Evolutionary conservation across 2,113 vertebrate species (phyloP), one percentile per base, ranked within the genome.

Genomic region (Lepus europaeus): DNA sequence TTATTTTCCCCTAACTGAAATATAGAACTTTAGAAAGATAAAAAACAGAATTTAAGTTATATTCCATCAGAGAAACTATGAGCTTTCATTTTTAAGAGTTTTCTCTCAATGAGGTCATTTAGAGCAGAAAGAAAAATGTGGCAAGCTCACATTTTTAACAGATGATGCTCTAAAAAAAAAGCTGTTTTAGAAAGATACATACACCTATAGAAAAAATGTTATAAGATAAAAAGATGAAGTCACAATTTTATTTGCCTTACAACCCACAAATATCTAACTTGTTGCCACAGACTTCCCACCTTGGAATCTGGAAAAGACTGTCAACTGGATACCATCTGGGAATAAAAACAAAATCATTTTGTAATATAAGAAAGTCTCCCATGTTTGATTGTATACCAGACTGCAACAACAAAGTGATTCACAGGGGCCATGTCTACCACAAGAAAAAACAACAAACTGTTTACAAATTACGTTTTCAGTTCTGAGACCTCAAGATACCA

Each of bases 271-370:
- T 84, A 81, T 64, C 59, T 74, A 93, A 90, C 72, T 77, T 89
- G 16, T 82, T 96, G 64, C 68, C 69, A 74, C 4, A 96, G 19
- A 82, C 29, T 91, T 96, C 49, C 78, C 81, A 93, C 79, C 96
- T 73, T 82, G n/a, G 76, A 96, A 96, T 49, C 2, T 93, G 53
- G 31, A 72, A 93, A 94, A 79, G 31, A 81, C 81, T 94, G 90
- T 92, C 51, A 97, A 36, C 74, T 89, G 91, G 20, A 90, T 9
- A 68, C 9, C 6, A 95, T 56, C 27, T 85, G 53, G 89, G 97
- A 97, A 89, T 19, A 80, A 89, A 97, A 92, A 56, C 3, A 93
- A 95, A 89, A 79, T 19, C 31, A 49, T 66, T 94, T 29, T 87
- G 31, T 81, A 70, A 93, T 39, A 74, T 20, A 93, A 9, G 12